Evolutionary conservation across 1,140 invertebrate genomes (phyloP), one percentile per base, ranked within the genome.

Genomic region (Drosophila navojoa): DNA sequence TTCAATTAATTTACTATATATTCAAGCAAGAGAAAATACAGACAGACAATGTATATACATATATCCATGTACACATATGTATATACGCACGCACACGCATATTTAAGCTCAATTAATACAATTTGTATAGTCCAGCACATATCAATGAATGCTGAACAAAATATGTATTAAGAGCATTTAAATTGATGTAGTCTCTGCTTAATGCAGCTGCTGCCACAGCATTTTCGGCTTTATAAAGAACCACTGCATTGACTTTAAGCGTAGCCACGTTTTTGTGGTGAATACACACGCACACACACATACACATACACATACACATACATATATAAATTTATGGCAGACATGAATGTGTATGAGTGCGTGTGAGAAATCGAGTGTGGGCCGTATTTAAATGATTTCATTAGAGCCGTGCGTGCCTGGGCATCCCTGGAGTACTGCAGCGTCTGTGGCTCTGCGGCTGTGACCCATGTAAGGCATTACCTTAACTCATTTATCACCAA

Each of bases 361-460:
- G 35, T 19, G 45, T 19, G 60, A 29, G 40, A 27, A 40, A 60
- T 52, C 9, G n/a, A 58, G 74, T 67, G 66, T 68, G 82, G 75
- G 61, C 52, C 76, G 81, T 86, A 87, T 86, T 86, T 87, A 87
- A 87, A 86, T 87, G 81, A 86, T 86, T 86, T 86, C 82, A 86
- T 86, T 86, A 86, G 78, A 68, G 75, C 50, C 64, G 78, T 75
- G 81, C 78, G 81, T 86, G 82, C 82, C 63, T 45, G 67, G 49
- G 66, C 76, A 71, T 81, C 76, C 82, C 58, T 42, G 64, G 76
- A 69, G 81, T 76, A 75, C 58, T 40, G 53, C 47, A 53, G 32
- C 45, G 49, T 11, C 50, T 40, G 67, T 59, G 69, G 54, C 16
- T 59, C 27, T 67, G 71, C 10, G 70, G 63, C 49, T 72, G 63